Evolutionary conservation across 2,113 vertebrate genomes (phyloP).

Genomic region (Brachypteracias leptosomus): DNA sequence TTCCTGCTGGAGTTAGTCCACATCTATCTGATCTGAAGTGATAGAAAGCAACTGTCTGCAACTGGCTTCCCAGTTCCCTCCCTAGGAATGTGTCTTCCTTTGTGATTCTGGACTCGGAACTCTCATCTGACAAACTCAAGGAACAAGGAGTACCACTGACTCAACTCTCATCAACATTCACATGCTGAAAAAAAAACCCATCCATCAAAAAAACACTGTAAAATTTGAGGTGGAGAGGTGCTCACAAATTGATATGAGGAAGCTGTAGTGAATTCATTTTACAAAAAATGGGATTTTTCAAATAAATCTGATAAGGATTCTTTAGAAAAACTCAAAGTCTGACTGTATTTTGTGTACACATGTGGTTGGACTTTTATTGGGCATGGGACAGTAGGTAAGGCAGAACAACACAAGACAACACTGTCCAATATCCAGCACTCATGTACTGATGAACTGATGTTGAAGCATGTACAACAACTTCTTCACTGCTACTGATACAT

Average conservation of each 20-base stretch:
- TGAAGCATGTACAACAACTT: not conserved
- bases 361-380: not conserved
- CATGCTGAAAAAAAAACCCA: not conserved
- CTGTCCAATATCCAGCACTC: rapidly evolving
- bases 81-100: not conserved
- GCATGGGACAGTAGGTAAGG: not conserved
- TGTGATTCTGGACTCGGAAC: not conserved
- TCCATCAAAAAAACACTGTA: not conserved
- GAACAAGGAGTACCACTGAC: not conserved
- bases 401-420: not conserved
- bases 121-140: not conserved
- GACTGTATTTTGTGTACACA: not conserved
- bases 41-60: not conserved
- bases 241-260: not conserved
- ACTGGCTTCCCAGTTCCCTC: not conserved
- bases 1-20: not conserved
- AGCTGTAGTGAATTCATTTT: not conserved
- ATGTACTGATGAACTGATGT: rapidly evolving
- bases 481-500: not conserved
- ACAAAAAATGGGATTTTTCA: not conserved
- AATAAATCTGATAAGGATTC: not conserved
- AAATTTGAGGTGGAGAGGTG: not conserved
- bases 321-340: not conserved
- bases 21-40: not conserved
- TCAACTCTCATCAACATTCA: not conserved